Conservation (phyloP, 2,797 vertebrate species). For the Chiloscyllium punctatum region DNA sequence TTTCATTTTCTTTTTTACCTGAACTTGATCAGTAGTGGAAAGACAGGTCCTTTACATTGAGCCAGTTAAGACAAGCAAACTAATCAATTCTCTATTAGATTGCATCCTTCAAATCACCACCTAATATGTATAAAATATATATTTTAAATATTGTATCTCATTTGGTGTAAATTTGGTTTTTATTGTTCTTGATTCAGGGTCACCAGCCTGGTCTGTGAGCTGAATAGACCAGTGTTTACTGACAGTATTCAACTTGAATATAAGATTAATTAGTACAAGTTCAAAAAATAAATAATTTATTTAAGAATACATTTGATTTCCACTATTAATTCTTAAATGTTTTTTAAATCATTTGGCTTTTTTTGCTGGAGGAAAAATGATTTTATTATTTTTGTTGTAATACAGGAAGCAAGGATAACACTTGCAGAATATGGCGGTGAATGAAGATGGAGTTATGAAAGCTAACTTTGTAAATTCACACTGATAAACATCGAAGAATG, state of each 20-base stretch:
- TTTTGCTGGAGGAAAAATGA: constrained; percentile 35
- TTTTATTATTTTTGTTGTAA: constrained; percentile 45
- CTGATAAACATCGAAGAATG: neutral
- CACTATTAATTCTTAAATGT: neutral
- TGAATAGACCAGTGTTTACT: neutral
- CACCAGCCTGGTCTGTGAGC: neutral
- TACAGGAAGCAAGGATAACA: constrained; percentile 91
- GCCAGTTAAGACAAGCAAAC: neutral
- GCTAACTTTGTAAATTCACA: neutral
- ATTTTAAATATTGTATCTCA: neutral
- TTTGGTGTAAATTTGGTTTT: constrained; percentile 4
- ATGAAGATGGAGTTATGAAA: neutral
- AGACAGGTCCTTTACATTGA: neutral
- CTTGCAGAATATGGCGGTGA: constrained; percentile 86
- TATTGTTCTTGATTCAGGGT: neutral
- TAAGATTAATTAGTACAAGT: neutral
- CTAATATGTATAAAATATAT: neutral
- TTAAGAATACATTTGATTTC: neutral
- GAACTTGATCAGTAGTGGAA: neutral
- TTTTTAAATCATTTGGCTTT: neutral
- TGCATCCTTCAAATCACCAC: neutral
- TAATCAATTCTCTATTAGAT: neutral
- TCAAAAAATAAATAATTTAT: neutral
- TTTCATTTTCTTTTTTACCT: neutral
- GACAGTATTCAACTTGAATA: neutral